Evolutionary conservation across 2,797 vertebrate species (phyloP), one percentile per base, ranked within the genome.

Genomic region (Paguma larvata): DNA sequence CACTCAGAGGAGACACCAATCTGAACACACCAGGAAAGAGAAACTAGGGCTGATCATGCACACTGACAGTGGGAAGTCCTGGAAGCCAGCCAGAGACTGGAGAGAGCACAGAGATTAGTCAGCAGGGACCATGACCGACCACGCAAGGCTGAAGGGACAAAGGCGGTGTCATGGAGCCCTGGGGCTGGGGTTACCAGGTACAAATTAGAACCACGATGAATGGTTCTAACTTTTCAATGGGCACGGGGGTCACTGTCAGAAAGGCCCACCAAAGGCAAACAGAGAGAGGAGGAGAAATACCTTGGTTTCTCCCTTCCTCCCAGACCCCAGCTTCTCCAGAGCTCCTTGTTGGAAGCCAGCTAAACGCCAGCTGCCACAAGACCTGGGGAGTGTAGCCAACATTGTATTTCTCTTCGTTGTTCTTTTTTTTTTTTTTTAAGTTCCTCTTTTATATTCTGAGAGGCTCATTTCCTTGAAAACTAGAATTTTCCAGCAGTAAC

Each of bases 381-480:
- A 32, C 34, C 65, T 23, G 41, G 9, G 16, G 85, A 59, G 38
- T 0, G 10, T 11, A 70, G 27, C 23, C 48, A 38, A 3, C 8
- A 15, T 80, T 56, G 84, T 41, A 30, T 27, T 72, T 34, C 70
- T 59, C 19, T 32, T 53, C 15, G 65, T 51, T 9, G 5, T 63
- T 27, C 38, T 67, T n/a, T 32, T n/a, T 23, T 23, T 67, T n/a
- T n/a, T 79, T 53, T 14, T 21, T 21, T 5, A 75, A 48, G 19
- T 3, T 84, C 27, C n/a, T 88, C 30, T n/a, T 59, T 23, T 72
- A 9, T 77, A 65, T 67, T 79, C 77, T 62, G 7, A 70, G 5
- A 89, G 65, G 48, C n/a, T 41, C 16, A 27, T n/a, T 80, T 73
- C 44, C 79, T 65, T 23, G 48, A 75, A 91, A 91, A 77, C 10